These are phyloP conservation scores for Fundulus diaphanus DNA, from an alignment of 2,797 vertebrate species.

Conservation along the genomic window DNA sequence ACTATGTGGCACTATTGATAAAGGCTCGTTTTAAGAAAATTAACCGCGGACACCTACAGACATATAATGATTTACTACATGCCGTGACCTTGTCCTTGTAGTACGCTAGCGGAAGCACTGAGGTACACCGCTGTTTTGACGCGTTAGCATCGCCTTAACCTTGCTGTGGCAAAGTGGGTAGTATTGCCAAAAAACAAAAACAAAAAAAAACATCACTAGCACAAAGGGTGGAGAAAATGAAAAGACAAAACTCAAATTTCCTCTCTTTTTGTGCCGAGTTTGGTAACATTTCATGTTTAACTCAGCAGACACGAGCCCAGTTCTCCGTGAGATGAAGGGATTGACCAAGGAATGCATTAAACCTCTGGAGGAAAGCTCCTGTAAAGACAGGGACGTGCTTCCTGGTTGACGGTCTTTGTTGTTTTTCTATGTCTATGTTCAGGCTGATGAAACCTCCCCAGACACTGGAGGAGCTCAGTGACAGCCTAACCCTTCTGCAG, in stretches of 20 bases:
- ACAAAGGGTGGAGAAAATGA: too few species aligned
- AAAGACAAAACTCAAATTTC: background rate
- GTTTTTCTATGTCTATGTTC: conserved; percentile 25
- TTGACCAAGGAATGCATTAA: background rate
- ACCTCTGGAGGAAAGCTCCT: background rate
- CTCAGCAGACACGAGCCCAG: background rate
- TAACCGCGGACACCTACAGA: too few species aligned
- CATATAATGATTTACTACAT: too few species aligned
- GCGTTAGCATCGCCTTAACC: background rate
- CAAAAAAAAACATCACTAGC: background rate
- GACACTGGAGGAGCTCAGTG: conserved; percentile 55
- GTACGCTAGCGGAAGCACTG: too few species aligned
- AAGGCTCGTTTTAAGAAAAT: too few species aligned
- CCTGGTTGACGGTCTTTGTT: background rate
- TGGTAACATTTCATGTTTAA: background rate
- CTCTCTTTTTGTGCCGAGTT: background rate
- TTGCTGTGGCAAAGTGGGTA: background rate
- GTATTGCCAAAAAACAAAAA: background rate
- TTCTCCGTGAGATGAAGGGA: background rate
- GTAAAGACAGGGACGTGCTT: background rate
- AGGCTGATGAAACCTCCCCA: conserved; percentile 54
- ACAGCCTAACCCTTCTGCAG: conserved; percentile 81
- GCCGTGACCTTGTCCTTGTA: too few species aligned
- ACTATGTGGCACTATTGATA: too few species aligned
- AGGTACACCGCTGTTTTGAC: conserved; percentile 68